These are phyloP conservation scores for Camelus bactrianus DNA, from an alignment of 2,113 vertebrate genomes.

Conservation along the genomic window DNA sequence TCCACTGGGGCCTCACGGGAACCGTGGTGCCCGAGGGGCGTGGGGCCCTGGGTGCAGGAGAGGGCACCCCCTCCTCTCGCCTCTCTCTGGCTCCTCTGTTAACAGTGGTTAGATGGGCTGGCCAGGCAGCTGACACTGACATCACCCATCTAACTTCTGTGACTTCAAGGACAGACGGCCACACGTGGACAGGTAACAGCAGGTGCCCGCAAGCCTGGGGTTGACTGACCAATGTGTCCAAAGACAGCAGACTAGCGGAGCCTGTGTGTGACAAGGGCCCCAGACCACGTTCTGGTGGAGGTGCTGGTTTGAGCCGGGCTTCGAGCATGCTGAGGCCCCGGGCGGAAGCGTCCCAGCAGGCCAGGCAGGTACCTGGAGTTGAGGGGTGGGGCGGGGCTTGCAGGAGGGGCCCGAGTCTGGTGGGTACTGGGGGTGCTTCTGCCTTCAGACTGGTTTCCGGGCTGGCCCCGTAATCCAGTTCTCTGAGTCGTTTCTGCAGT, in stretches of 20 bases:
- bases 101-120: rapidly evolving
- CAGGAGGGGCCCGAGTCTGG: background rate
- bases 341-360: background rate
- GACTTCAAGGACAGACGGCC: background rate
- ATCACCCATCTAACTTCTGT: background rate
- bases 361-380: rapidly evolving
- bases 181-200: background rate
- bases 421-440: rapidly evolving
- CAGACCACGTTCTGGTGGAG: rapidly evolving
- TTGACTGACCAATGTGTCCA: no score
- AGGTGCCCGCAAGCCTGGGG: rapidly evolving
- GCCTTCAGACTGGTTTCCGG: background rate
- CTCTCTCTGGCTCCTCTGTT: background rate
- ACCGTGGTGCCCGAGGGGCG: rapidly evolving
- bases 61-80: background rate
- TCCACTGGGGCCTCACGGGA: rapidly evolving
- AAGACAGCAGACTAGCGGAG: rapidly evolving
- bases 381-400: background rate
- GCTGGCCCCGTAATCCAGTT: background rate
- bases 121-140: rapidly evolving
- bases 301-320: background rate
- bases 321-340: rapidly evolving
- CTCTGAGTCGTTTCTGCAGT: background rate
- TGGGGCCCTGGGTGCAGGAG: rapidly evolving
- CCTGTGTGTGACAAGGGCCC: no score